Base-by-base conservation (phyloP, 2,888 invertebrate genomes). In the Eilema caniola region DNA sequence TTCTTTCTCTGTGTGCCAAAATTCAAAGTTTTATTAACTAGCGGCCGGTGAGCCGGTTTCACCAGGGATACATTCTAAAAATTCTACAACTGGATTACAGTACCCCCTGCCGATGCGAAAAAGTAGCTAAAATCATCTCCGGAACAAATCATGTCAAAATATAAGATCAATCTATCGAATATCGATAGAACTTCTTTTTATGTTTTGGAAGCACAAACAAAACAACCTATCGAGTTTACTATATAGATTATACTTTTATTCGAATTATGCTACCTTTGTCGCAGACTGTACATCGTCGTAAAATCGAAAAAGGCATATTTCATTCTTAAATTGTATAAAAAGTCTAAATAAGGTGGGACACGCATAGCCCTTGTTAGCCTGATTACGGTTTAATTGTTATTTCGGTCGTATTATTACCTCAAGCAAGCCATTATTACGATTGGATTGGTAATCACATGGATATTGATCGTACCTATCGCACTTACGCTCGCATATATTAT, bases 281-380 rank as follows among this genome's bases (percentile, higher is more conserved):
- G 20, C 53, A n/a, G 8, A 47, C 8, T 53, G 10, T n/a, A 47
- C 47, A 2, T 16, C 8, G 47, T 4, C 1, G 20, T 53, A 16
- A 41, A 41, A 41, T 8, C 16, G 3, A 8, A 41, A 41, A 16
- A 4, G 16, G 16, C 41, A 41, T 41, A 41, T 41, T 41, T 41
- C 41, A 41, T 41, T 41, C 41, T 41, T 41, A 41, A 41, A 16
- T 20, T n/a, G 53, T n/a, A n/a, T n/a, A n/a, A 53, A n/a, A n/a
- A n/a, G n/a, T 53, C 53, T 10, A n/a, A 53, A 53, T 53, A n/a
- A 53, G n/a, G n/a, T 8, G 10, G n/a, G 20, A 53, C 53, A 53
- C 53, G 53, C 53, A n/a, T n/a, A 53, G 53, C 20, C 53, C 53
- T 59, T 59, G 24, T 59, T 59, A 59, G n/a, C 59, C 59, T 25